Base-by-base conservation (phyloP, 92 coral and sea anemone species). In the Actinostola sp. region DNA sequence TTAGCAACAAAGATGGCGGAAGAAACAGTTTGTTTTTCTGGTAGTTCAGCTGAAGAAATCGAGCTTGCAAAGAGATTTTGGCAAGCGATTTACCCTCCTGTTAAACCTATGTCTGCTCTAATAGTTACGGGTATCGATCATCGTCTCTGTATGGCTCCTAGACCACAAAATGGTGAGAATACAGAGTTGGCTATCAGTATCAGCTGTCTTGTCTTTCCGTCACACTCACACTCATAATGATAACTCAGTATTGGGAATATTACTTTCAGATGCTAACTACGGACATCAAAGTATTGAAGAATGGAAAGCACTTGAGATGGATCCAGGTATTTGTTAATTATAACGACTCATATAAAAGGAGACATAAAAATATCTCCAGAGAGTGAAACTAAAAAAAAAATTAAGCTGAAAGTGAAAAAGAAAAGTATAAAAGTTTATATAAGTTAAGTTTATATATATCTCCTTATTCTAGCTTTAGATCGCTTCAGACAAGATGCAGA, bases 61-160 rank as follows among this genome's bases (percentile, higher is more conserved):
- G 93, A 83, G 65, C 38, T 77, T 54, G 98, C 98, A 24, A 93
- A 91, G 70, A 78, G 88, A 32, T 91, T 93, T 73, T 93, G 98
- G 98, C 68, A 69, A 71, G 71, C 89, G 31, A 71, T 87, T 65
- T 82, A 91, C 50, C 93, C 89, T 4, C 83, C 79, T 33, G 70
- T 50, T 16, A 72, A 76, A 28, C 92, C 81, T 15, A 90, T 79
- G 48, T 85, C 97, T 66, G 65, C 92, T 51, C 82, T 93, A 25
- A 62, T 77, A 64, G 97, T 93, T 43, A 82, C 71, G 52, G 94
- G 97, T 33, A 66, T 93, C 72, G 89, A 85, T 58, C 98, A 93
- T 32, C 96, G 98, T 7, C 92, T 93, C 27, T 78, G 71, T 58
- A 93, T 92, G 42, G 98, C 93, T 28, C 71, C 89, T 24, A 53